Percentiles rank a stretch among this genome's conserved stretches.
Conservation (phyloP, 2,797 vertebrate genomes). For the Rhincodon typus region DNA sequence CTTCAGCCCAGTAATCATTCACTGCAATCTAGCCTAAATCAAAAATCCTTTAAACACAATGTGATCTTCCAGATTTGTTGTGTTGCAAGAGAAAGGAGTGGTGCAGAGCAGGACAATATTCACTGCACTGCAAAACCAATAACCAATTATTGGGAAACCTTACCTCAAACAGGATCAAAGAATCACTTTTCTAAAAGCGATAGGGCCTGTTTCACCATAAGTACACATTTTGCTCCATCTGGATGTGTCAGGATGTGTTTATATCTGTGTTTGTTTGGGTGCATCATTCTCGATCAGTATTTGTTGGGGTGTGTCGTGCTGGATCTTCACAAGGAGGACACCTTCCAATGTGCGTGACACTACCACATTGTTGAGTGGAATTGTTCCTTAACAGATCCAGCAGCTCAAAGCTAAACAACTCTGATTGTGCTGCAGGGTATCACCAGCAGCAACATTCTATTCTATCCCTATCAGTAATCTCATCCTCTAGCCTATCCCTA, state of each 20-base stretch:
- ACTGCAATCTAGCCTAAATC: slow-evolving; percentile 28
- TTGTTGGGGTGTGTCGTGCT: background rate
- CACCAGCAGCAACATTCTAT: background rate
- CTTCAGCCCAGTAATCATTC: slow-evolving; percentile 18
- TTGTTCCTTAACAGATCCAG: background rate
- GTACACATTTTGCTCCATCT: background rate
- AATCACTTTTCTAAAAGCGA: background rate
- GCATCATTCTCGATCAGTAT: background rate
- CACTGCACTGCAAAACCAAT: background rate
- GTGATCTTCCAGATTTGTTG: slow-evolving; percentile 9
- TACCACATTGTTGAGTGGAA: background rate
- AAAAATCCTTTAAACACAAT: slow-evolving; percentile 8
- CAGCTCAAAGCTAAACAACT: background rate
- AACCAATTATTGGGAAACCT: background rate
- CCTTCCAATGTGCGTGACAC: background rate
- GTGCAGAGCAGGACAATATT: background rate
- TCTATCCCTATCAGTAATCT: background rate
- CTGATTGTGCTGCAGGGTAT: background rate
- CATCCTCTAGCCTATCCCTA: background rate
- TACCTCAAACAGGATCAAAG: background rate
- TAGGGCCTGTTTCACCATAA: background rate
- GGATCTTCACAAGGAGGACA: background rate
- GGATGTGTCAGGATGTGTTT: background rate
- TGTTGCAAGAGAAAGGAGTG: background rate
- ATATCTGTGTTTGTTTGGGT: background rate